Evolutionary conservation across 2,113 vertebrate species (phyloP).

Genomic region (Sminthopsis crassicaudata): DNA sequence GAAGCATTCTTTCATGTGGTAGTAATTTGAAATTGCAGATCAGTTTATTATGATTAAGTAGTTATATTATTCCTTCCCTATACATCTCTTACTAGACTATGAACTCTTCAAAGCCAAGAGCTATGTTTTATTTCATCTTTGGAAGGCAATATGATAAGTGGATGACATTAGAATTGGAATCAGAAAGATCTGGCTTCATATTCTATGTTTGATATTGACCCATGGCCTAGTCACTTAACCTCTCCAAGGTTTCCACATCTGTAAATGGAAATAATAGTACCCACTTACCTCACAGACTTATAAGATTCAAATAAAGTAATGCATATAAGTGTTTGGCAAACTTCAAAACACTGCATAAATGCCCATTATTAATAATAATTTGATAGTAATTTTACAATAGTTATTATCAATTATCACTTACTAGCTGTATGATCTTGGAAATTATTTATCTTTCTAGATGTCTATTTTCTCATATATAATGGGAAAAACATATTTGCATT

Average conservation of each 20-base stretch:
- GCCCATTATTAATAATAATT: neutral
- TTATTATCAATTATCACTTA: neutral
- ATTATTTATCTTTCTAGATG: neutral
- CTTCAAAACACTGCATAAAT: neutral
- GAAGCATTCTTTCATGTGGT: neutral
- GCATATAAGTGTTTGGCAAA: neutral
- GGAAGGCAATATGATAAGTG: neutral
- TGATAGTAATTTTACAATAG: neutral
- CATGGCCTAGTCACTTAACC: neutral
- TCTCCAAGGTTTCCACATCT: neutral
- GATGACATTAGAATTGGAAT: neutral
- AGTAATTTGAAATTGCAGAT: neutral
- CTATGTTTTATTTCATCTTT: neutral
- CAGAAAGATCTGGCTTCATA: neutral
- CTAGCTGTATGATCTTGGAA: neutral
- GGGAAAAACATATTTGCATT: neutral
- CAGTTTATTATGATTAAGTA: neutral
- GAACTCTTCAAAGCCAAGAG: neutral
- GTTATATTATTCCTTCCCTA: neutral
- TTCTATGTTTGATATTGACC: neutral
- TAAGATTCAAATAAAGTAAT: neutral
- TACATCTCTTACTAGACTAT: neutral
- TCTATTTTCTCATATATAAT: neutral
- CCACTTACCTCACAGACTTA: neutral
- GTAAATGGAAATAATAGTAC: neutral